A percentile compares a stretch with the other conserved stretches of the same genome.
Evolutionary conservation across 2,113 vertebrate genomes (phyloP).

Genomic region (Parus major): DNA sequence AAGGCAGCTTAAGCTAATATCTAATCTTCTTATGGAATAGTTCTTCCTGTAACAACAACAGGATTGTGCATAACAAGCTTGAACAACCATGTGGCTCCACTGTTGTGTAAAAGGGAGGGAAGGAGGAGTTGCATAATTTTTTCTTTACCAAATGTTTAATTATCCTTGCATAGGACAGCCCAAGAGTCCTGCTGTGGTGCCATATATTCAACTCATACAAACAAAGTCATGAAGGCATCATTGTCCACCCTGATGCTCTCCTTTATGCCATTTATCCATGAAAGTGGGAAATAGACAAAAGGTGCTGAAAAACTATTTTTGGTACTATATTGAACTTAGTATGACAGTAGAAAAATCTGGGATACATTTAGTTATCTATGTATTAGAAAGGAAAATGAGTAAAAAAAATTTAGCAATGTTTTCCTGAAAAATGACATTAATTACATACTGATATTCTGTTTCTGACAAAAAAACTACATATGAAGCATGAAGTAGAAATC

Average conservation of each 20-base stretch:
- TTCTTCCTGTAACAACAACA: conserved; percentile 51
- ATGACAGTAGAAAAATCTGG: neutral
- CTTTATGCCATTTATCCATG: neutral
- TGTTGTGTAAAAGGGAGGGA: neutral
- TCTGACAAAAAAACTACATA: neutral
- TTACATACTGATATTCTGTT: neutral
- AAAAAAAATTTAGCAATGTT: neutral
- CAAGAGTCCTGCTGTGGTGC: neutral
- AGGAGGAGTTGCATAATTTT: neutral
- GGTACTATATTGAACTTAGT: neutral
- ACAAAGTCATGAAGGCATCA: neutral
- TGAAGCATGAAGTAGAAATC: neutral
- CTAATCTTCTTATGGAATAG: conserved; percentile 71
- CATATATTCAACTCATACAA: neutral
- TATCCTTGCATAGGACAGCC: neutral
- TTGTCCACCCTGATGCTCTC: neutral
- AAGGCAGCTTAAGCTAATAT: conserved; percentile 69
- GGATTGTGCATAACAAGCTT: conserved; percentile 52
- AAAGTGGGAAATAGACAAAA: neutral
- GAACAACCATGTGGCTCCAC: neutral
- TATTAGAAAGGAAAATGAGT: neutral
- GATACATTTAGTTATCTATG: neutral
- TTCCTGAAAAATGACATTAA: neutral
- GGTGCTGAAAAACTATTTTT: neutral
- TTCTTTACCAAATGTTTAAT: neutral